phyloP scores from a whole-genome alignment of 2,888 invertebrate genomes.

The Zaprionus lineosus region DNA sequence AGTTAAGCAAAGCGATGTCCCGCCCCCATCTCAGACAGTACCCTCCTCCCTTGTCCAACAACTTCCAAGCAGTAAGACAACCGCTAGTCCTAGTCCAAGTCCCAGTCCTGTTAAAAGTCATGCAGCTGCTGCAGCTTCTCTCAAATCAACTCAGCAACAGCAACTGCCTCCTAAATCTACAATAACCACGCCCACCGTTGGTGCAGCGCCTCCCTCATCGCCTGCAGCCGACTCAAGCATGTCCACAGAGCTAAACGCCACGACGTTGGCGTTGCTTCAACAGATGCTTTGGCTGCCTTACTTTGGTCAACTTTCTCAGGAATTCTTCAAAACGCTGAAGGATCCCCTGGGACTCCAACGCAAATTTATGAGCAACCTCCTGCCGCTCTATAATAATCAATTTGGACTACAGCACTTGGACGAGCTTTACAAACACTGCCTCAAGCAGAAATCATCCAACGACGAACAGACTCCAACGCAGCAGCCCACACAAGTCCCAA shows the following conservation, averaged over 20 bases:
- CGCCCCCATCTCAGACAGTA: neutral
- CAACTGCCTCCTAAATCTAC: conserved; percentile 45
- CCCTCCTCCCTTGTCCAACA: conserved; percentile 12
- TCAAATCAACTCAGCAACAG: conserved; percentile 18
- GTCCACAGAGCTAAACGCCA: conserved; percentile 87
- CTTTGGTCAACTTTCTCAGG: conserved; percentile 82
- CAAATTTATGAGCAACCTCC: conserved; percentile 69
- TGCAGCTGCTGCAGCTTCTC: conserved; percentile 1
- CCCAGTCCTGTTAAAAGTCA: conserved; percentile 20
- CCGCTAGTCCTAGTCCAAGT: conserved; percentile 18
- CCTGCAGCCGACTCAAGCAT: conserved; percentile 80
- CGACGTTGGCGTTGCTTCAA: conserved; percentile 87
- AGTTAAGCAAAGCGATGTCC: neutral
- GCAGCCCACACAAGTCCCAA: conserved; percentile 10
- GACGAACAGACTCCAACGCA: conserved; percentile 17
- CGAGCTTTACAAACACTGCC: conserved; percentile 67
- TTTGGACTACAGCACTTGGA: conserved; percentile 65
- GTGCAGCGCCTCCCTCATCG: conserved; percentile 39
- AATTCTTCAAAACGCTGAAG: conserved; percentile 83
- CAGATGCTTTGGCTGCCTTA: conserved; percentile 91
- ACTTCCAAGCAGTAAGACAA: conserved; percentile 19
- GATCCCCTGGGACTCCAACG: conserved; percentile 70
- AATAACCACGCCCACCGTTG: conserved; percentile 16
- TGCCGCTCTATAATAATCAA: conserved; percentile 68
- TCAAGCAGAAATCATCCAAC: conserved; percentile 81